Evolutionary conservation across 1,140 invertebrate species (phyloP).

Genomic region (Hestina assimilis): DNA sequence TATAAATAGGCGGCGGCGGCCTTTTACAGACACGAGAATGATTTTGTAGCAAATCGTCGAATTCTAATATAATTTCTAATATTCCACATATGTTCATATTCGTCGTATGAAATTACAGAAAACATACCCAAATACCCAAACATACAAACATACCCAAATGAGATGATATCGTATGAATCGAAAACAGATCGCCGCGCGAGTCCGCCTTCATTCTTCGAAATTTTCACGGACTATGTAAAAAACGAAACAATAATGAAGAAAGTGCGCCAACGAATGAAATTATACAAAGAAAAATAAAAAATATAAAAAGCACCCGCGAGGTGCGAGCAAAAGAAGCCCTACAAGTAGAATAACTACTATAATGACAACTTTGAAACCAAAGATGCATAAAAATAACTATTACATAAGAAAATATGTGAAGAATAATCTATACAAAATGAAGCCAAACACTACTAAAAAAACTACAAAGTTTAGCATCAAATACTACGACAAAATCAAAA

Average conservation of each 20-base stretch:
- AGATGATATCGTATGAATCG: too few species aligned
- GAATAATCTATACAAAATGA: constrained; percentile 26
- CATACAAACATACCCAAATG: too few species aligned
- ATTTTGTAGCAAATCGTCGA: too few species aligned
- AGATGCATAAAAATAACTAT: constrained; percentile 29
- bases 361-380: constrained; percentile 9
- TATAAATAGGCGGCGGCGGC: too few species aligned
- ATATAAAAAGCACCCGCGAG: constrained; percentile 16
- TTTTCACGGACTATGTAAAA: constrained; percentile 11
- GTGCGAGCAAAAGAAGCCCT: constrained; percentile 12
- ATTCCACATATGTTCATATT: too few species aligned
- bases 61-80: too few species aligned
- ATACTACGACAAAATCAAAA: constrained; percentile 16
- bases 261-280: constrained; percentile 8
- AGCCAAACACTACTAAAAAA: constrained; percentile 12
- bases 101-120: too few species aligned
- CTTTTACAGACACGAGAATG: too few species aligned
- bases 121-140: too few species aligned
- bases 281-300: constrained; percentile 19
- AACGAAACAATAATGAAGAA: constrained; percentile 10
- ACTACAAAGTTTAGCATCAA: constrained; percentile 13
- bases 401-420: constrained; percentile 28
- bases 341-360: constrained; percentile 10
- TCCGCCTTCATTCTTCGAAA: not conserved
- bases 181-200: not conserved